Evolutionary conservation across 2,113 vertebrate genomes (phyloP), one percentile per base, ranked within the genome.

Genomic region (Xiphophorus hellerii): DNA sequence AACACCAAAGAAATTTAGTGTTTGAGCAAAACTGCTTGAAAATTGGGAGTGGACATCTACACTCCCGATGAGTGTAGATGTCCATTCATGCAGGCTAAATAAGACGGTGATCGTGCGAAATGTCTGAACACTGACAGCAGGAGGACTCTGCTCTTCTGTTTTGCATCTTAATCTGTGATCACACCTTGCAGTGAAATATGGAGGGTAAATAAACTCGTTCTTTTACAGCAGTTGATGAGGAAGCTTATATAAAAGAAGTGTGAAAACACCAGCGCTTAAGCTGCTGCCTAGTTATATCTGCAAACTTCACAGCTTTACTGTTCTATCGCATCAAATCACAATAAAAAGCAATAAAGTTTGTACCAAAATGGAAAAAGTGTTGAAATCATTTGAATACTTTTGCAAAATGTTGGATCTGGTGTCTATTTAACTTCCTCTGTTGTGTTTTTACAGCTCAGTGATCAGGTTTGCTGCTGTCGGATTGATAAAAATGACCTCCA

Each of bases 161-260:
- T 65, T 63, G 15, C 20, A 37, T 39, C 29, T 25, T 31, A 28
- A 70, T 66, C 54, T 81, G 60, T 64, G 63, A 64, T 84, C 60
- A 66, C 60, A 66, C 72, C 71, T 58, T n/a, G 7, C 51, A n/a
- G 44, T 65, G 62, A 84, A 48, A 64, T 6, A 12, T 74, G 17
- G 37, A 64, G 62, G 69, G 54, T 25, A 54, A 66, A 75, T 33
- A 68, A 11, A 69, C 44, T n/a, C 25, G n/a, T n/a, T 20, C 44
- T 64, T 48, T 62, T 58, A 33, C 76, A 74, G 35, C 58, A 58
- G 64, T 76, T 71, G 44, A 48, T 6, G 44, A 48, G 44, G 17
- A 62, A 66, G 48, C 73, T 25, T 2, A 14, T 66, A 17, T 48
- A 17, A 60, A 78, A 29, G 44, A 77, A 5, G 67, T 81, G 77